Conservation (phyloP, 2,797 vertebrate genomes). For the Sebastes trivittatus region DNA sequence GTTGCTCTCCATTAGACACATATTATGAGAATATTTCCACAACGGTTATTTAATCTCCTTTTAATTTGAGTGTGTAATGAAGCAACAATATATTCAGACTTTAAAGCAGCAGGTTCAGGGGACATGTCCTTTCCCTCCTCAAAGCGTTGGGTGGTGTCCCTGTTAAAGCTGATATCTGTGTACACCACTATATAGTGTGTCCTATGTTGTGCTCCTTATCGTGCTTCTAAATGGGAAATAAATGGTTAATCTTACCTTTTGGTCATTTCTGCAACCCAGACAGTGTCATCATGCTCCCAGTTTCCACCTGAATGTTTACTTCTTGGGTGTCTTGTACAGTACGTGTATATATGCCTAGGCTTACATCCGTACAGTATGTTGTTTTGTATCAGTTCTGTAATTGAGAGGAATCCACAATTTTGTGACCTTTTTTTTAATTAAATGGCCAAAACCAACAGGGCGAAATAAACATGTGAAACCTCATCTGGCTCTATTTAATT, state of each 20-base stretch:
- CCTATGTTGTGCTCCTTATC: constrained; percentile 72
- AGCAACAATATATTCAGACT: background rate
- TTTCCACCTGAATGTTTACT: constrained; percentile 80
- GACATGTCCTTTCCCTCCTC: background rate
- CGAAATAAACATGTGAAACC: constrained; percentile 73
- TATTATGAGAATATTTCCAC: constrained; percentile 1
- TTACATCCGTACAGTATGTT: constrained; percentile 75
- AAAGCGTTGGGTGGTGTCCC: constrained; percentile 1
- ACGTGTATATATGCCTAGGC: constrained; percentile 71
- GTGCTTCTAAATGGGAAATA: constrained; percentile 77
- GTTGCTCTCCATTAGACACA: background rate
- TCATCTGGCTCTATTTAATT: constrained; percentile 15
- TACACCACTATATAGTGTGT: constrained; percentile 72
- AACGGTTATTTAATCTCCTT: background rate
- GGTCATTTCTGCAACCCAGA: constrained; percentile 64
- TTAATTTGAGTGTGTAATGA: background rate
- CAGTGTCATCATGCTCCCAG: constrained; percentile 60
- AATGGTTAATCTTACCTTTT: constrained; percentile 60
- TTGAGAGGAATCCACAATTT: constrained; percentile 73
- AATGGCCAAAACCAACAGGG: constrained; percentile 71
- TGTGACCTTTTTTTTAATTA: constrained; percentile 78
- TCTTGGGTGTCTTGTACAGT: constrained; percentile 78
- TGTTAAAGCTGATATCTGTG: constrained; percentile 55
- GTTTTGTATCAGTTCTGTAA: constrained; percentile 81
- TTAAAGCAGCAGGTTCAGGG: constrained; percentile 33